Evolutionary conservation across 1,140 invertebrate genomes (phyloP).

Genomic region (Hyphantria cunea): DNA sequence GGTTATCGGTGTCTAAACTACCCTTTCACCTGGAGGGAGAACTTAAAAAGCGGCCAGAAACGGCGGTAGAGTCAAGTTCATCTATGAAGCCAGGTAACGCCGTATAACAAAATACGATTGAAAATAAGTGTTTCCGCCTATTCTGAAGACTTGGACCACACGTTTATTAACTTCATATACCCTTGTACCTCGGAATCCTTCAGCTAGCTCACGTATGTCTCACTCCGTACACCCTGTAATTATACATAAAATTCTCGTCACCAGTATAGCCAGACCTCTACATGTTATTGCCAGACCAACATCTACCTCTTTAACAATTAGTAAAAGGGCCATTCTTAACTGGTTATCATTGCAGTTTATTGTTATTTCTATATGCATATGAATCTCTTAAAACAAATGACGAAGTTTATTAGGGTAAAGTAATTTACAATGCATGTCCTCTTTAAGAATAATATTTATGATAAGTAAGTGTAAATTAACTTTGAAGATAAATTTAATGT

Average conservation of each 20-base stretch:
- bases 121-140: no score
- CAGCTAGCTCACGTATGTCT: constrained; percentile 2
- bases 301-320: not conserved
- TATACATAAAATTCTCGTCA: constrained; percentile 13
- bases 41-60: no score
- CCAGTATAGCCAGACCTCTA: not conserved
- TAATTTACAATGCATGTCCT: not conserved
- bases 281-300: constrained; percentile 1
- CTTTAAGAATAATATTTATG: no score
- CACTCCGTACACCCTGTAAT: constrained; percentile 8
- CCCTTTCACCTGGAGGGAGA: no score
- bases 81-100: no score
- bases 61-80: no score
- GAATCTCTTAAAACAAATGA: constrained; percentile 3
- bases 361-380: not conserved
- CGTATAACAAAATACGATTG: no score
- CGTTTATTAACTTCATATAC: constrained; percentile 20
- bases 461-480: no score
- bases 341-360: constrained; percentile 4
- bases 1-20: no score
- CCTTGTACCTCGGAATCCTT: constrained; percentile 15
- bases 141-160: not conserved
- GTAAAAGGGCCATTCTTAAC: not conserved
- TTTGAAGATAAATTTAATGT: no score
- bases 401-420: not conserved